phyloP scores from a whole-genome alignment of 30 jellyfish, hydroid and myxozoan genomes.

The Turritopsis rubra region DNA sequence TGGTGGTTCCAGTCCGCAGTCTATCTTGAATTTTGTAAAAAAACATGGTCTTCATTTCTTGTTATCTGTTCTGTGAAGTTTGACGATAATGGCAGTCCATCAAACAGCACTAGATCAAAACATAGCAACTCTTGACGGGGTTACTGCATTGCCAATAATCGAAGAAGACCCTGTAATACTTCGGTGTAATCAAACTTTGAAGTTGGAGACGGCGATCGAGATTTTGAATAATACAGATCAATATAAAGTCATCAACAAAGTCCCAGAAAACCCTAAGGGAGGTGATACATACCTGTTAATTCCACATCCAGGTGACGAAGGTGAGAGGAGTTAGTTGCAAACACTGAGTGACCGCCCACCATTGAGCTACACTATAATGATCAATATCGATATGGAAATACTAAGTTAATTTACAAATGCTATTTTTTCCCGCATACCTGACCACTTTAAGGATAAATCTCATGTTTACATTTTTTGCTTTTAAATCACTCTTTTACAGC shows the following conservation, averaged over 20 bases:
- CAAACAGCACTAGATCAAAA: neutral
- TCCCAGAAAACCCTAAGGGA: constrained; percentile 87
- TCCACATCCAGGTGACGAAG: constrained; percentile 55
- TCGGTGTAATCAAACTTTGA: constrained; percentile 40
- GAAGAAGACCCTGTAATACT: constrained; percentile 30
- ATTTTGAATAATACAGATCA: constrained; percentile 65
- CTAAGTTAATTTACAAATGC: no score
- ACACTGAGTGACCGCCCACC: no score
- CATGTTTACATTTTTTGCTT: no score
- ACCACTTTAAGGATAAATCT: no score
- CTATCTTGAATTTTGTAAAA: neutral
- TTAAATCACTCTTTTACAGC: no score
- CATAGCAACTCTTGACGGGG: constrained; percentile 6
- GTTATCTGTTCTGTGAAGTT: constrained; percentile 30
- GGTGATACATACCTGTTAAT: constrained; percentile 70
- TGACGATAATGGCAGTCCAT: constrained; percentile 17
- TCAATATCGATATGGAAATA: no score
- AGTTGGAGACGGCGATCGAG: constrained; percentile 71
- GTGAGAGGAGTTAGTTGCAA: no score
- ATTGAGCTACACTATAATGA: no score
- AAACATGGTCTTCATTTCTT: constrained; percentile 15
- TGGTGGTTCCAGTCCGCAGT: neutral
- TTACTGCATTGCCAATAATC: constrained; percentile 5
- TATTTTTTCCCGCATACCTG: no score
- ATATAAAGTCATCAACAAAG: constrained; percentile 53